phyloP scores from a whole-genome alignment of 2,888 invertebrate genomes.

The Coleophora deauratella region DNA sequence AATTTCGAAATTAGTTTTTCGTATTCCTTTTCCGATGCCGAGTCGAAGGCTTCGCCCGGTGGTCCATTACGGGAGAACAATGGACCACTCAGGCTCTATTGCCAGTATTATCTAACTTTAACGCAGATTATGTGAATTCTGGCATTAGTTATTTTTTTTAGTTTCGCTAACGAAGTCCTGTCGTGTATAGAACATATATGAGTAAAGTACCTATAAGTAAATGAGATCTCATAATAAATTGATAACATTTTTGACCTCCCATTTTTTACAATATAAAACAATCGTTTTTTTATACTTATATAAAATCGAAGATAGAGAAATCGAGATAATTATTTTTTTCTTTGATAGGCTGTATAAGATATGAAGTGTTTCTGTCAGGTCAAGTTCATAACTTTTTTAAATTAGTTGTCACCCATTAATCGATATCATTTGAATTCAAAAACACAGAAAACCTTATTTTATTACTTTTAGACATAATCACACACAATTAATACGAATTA shows the following conservation, averaged over 20 bases:
- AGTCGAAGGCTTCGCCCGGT: conserved; percentile 51
- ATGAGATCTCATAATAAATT: background rate
- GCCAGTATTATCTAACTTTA: conserved; percentile 64
- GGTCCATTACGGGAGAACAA: conserved; percentile 68
- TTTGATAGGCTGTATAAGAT: no score
- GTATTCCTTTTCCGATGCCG: conserved; percentile 56
- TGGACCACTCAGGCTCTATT: conserved; percentile 58
- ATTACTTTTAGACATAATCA: background rate
- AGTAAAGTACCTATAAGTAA: background rate
- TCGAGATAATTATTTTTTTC: no score
- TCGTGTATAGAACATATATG: conserved; percentile 4
- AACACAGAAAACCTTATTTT: background rate
- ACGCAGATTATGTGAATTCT: conserved; percentile 63
- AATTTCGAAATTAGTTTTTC: conserved; percentile 27
- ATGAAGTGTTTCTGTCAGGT: no score
- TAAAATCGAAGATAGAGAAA: no score
- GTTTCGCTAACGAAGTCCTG: conserved; percentile 32
- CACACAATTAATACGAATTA: background rate
- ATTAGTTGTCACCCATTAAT: background rate
- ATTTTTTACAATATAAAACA: no score
- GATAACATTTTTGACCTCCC: no score
- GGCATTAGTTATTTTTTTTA: conserved; percentile 32
- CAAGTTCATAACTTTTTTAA: no score
- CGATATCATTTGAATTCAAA: background rate
- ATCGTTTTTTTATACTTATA: background rate